These are phyloP conservation scores for Babyrousa celebensis DNA, from an alignment of 2,797 vertebrate genomes.

Conservation along the genomic window DNA sequence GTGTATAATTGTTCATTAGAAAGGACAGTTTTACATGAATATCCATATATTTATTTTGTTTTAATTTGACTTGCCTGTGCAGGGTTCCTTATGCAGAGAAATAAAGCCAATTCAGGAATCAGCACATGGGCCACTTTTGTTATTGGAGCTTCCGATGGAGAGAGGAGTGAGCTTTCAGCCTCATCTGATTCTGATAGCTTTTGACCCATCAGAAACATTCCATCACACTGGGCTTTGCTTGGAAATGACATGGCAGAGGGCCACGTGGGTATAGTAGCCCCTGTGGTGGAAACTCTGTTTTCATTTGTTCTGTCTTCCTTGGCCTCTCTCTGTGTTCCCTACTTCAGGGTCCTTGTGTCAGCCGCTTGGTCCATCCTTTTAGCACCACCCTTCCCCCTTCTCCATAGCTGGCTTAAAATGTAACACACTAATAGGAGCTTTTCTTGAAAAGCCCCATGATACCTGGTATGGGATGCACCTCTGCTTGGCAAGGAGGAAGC, in stretches of 20 bases:
- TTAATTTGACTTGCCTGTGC: conserved; percentile 96
- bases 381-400: not conserved
- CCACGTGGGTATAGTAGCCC: not conserved
- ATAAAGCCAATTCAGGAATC: conserved; percentile 91
- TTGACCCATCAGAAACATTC: not conserved
- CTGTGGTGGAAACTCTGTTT: too few species aligned
- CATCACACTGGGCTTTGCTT: not conserved
- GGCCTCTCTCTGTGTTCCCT: not conserved
- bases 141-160: not conserved
- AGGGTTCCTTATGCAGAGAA: conserved; percentile 95
- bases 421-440: not conserved
- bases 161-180: not conserved
- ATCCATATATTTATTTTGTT: conserved; percentile 99
- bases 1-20: conserved; percentile 99
- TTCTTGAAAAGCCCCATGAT: not conserved
- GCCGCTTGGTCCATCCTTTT: not conserved
- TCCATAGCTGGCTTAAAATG: not conserved
- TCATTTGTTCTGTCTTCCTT: not conserved
- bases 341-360: not conserved
- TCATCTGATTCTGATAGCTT: not conserved
- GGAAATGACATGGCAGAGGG: not conserved
- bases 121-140: conserved; percentile 49
- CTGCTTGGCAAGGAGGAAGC: not conserved
- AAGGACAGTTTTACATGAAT: conserved; percentile 98
- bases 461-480: not conserved